phyloP scores from a whole-genome alignment of 2,888 invertebrate genomes.

The Aphrophora alni region DNA sequence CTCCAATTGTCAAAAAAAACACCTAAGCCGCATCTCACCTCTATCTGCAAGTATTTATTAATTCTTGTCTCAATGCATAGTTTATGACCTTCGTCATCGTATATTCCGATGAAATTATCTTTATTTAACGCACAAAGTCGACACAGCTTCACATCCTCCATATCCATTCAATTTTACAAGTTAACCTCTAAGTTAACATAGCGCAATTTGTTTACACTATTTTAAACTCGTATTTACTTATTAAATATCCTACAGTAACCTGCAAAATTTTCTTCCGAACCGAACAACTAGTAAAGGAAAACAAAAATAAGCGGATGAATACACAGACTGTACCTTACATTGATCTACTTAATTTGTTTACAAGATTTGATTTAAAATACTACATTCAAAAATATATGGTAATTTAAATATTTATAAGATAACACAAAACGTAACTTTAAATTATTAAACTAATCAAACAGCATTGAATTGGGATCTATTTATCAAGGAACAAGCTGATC shows the following conservation, averaged over 20 bases:
- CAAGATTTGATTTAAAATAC: background rate
- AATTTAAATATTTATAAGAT: too few relatives aligned
- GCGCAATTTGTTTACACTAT: background rate
- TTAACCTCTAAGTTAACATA: background rate
- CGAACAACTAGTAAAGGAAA: background rate
- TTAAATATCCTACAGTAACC: conserved; percentile 37
- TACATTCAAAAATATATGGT: too few relatives aligned
- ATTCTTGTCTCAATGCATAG: conserved; percentile 58
- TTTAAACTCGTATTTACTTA: conserved; percentile 30
- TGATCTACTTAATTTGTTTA: conserved; percentile 6
- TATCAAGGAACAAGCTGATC: background rate
- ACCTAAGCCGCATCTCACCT: conserved; percentile 52
- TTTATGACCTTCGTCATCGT: conserved; percentile 58
- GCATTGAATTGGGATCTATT: background rate
- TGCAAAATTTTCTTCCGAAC: conserved; percentile 34
- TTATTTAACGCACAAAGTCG: conserved; percentile 59
- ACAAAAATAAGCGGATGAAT: conserved; percentile 26
- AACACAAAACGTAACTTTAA: too few relatives aligned
- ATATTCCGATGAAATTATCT: conserved; percentile 56
- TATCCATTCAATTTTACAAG: background rate
- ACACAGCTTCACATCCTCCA: conserved; percentile 54
- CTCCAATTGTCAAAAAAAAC: too few relatives aligned
- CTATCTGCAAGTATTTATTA: conserved; percentile 58
- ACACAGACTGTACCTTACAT: background rate
- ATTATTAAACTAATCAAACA: too few relatives aligned